Conservation (phyloP, 1,140 invertebrate genomes). For the Anoplophora glabripennis region DNA sequence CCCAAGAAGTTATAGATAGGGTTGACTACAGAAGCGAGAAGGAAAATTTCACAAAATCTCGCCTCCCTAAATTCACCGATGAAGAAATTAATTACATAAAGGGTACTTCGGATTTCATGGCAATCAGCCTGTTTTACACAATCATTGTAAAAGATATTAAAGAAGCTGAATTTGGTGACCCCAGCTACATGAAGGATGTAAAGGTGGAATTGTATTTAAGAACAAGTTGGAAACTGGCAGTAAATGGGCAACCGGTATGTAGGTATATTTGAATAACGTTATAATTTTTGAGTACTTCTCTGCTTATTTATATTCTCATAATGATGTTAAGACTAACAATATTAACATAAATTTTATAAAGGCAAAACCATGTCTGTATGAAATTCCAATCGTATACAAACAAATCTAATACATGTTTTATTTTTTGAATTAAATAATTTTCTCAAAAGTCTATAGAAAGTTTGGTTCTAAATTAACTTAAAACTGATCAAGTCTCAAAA, state of each 20-base stretch:
- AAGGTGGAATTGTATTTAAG: background rate
- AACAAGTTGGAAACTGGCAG: constrained; percentile 4
- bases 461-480: too few species aligned
- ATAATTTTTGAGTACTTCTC: too few species aligned
- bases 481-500: too few species aligned
- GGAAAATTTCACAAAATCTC: constrained; percentile 59
- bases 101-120: constrained; percentile 42
- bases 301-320: too few species aligned
- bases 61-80: constrained; percentile 59
- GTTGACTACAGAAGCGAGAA: constrained; percentile 56
- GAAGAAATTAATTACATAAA: constrained; percentile 58
- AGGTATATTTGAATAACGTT: background rate
- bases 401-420: too few species aligned
- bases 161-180: background rate
- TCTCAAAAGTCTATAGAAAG: too few species aligned
- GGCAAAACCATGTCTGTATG: too few species aligned
- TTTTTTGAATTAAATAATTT: too few species aligned
- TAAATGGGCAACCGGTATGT: constrained; percentile 1
- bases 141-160: constrained; percentile 10
- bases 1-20: constrained; percentile 57
- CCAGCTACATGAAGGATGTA: constrained; percentile 11
- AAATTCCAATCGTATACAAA: too few species aligned
- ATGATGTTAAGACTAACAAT: too few species aligned
- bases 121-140: constrained; percentile 34
- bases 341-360: too few species aligned